Conservation (phyloP, 1,140 invertebrate species). For the Odontomachus brunneus region DNA sequence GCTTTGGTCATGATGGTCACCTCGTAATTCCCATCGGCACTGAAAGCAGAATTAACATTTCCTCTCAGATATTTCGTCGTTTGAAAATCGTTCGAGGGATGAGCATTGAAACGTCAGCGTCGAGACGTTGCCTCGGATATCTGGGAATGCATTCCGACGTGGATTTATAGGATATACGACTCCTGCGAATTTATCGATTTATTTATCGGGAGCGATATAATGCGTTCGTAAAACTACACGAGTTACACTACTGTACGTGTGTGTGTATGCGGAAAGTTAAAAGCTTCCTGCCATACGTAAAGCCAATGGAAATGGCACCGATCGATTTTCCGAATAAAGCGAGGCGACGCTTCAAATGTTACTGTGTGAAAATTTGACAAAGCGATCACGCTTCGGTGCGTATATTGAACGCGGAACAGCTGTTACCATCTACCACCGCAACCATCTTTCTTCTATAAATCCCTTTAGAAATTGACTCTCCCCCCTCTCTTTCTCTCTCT, state of each 20-base stretch:
- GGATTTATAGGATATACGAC: neutral
- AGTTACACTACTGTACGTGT: neutral
- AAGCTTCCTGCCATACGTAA: conserved; percentile 53
- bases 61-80: conserved; percentile 3
- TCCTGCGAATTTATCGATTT: neutral
- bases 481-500: neutral
- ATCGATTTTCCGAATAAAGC: conserved; percentile 54
- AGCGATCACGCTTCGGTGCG: conserved; percentile 48
- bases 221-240: neutral
- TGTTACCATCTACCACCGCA: conserved; percentile 39
- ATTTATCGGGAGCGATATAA: neutral
- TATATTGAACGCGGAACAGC: conserved; percentile 48
- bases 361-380: conserved; percentile 56
- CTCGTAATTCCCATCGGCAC: conserved; percentile 99
- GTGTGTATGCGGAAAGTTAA: conserved; percentile 30
- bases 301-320: conserved; percentile 44
- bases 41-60: conserved; percentile 84
- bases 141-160: too few relatives aligned
- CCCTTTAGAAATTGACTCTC: conserved; percentile 27
- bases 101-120: neutral
- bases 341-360: conserved; percentile 54
- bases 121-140: too few relatives aligned
- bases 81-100: neutral
- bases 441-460: conserved; percentile 22
- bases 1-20: conserved; percentile 99